Base-by-base conservation (phyloP, 2,797 vertebrate species). In the Gephyroberyx darwinii region DNA sequence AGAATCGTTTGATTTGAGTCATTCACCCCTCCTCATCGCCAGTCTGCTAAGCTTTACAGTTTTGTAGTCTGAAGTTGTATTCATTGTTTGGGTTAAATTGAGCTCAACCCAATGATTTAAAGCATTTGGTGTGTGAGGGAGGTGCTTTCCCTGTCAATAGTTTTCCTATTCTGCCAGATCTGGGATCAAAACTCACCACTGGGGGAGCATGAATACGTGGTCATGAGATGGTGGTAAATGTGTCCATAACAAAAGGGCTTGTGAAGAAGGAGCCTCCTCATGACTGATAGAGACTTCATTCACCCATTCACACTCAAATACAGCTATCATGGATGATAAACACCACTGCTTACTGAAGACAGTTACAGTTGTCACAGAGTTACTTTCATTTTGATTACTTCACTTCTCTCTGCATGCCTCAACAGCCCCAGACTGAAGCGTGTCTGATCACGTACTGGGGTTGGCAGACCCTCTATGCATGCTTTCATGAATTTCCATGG, bases 371-470 rank as follows among this genome's bases (percentile, higher is more conserved):
- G 52, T 37, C 16, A 59, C 0, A 30, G 31, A 77, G 41, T 57
- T 64, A 56, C 66, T 62, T 78, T 8, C 13, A 35, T 51, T 82
- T 58, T 41, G 41, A 75, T 64, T 22, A 59, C 56, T 63, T 73
- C 54, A 19, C n/a, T 7, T 48, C 41, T 75, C 26, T 26, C 74
- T 71, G 71, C 85, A 69, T 81, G 74, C 60, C 78, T 76, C 53
- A 65, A 39, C 69, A 74, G 81, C 60, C 54, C 76, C 73, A 64
- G 51, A 66, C 60, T 70, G 63, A 77, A 83, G 84, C 90, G 54
- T 84, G 90, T 89, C 84, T 71, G 71, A 86, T 89, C 90, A 84
- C 59, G 87, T 63, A 81, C 50, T 35, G 47, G 45, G 53, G 39
- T 30, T 65, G 71, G 72, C 68, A 70, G 33, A 52, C 52, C 14